These are phyloP conservation scores for Xerus rutilus DNA, from an alignment of 2,797 vertebrate genomes.

Conservation along the genomic window DNA sequence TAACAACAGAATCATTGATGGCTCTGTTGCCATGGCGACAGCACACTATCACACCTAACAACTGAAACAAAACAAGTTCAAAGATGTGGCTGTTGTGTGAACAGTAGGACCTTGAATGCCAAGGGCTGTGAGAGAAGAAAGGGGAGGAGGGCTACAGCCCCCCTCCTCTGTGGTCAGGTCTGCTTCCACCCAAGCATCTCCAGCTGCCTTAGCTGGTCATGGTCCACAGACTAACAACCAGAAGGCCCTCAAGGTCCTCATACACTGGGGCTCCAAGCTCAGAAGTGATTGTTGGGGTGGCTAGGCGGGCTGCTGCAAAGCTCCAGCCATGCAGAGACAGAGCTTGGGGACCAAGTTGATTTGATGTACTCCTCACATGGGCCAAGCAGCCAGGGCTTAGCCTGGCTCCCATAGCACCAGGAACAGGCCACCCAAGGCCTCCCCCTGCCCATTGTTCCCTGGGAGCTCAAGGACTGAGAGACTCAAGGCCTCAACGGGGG, in stretches of 20 bases:
- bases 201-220: rapidly evolving
- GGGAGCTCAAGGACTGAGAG: too few species aligned
- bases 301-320: background rate
- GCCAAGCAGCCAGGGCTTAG: background rate
- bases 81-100: background rate
- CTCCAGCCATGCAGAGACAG: rapidly evolving
- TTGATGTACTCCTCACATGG: rapidly evolving
- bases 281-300: too few species aligned
- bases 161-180: too few species aligned
- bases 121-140: rapidly evolving
- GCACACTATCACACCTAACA: background rate
- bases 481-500: too few species aligned
- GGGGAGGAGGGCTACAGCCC: too few species aligned
- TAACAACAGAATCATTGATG: background rate
- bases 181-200: too few species aligned
- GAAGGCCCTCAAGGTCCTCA: rapidly evolving
- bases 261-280: rapidly evolving
- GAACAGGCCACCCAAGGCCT: rapidly evolving
- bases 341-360: background rate
- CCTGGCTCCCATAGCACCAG: background rate
- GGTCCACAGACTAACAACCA: rapidly evolving
- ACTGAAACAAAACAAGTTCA: background rate
- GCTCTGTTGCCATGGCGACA: conserved; percentile 51
- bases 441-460: too few species aligned
- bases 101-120: background rate